Percentiles rank a stretch among this genome's conserved stretches.
phyloP scores from a whole-genome alignment of 2,888 invertebrate genomes.

The Limnephilus rhombicus region DNA sequence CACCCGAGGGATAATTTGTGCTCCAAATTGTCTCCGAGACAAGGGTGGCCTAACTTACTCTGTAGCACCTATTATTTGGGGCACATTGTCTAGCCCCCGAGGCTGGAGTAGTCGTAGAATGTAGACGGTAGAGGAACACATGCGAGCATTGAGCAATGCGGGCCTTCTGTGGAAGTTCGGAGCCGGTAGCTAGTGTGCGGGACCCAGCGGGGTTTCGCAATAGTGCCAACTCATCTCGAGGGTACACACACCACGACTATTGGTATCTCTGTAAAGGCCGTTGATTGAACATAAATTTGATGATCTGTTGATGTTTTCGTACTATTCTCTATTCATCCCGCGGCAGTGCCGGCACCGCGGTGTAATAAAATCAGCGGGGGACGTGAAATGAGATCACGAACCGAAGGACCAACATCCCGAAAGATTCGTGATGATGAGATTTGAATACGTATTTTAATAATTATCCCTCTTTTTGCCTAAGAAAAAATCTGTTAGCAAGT shows the following conservation, averaged over 20 bases:
- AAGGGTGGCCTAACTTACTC: conserved; percentile 23
- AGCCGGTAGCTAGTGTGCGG: conserved; percentile 49
- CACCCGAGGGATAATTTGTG: conserved; percentile 6
- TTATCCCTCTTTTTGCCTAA: conserved; percentile 55
- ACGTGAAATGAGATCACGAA: conserved; percentile 63
- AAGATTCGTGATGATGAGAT: conserved; percentile 47
- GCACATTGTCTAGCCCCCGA: neutral
- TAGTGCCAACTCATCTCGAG: conserved; percentile 53
- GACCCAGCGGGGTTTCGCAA: conserved; percentile 37
- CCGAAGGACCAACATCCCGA: conserved; percentile 32
- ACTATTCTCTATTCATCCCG: conserved; percentile 10
- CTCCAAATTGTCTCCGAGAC: conserved; percentile 24
- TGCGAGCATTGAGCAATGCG: conserved; percentile 5
- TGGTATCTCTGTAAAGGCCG: conserved; percentile 32
- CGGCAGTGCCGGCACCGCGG: conserved; percentile 3
- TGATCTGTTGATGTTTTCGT: conserved; percentile 53
- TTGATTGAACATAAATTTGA: conserved; percentile 53
- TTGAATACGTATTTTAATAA: conserved; percentile 62
- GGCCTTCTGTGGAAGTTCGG: conserved; percentile 45
- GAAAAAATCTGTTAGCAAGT: conserved; percentile 48
- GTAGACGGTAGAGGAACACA: neutral
- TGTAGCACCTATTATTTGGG: neutral
- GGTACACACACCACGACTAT: neutral
- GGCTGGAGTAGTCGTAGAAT: neutral
- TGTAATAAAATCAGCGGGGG: conserved; percentile 62